phyloP scores from a whole-genome alignment of 2,113 vertebrate genomes.

The Cisticola juncidis region DNA sequence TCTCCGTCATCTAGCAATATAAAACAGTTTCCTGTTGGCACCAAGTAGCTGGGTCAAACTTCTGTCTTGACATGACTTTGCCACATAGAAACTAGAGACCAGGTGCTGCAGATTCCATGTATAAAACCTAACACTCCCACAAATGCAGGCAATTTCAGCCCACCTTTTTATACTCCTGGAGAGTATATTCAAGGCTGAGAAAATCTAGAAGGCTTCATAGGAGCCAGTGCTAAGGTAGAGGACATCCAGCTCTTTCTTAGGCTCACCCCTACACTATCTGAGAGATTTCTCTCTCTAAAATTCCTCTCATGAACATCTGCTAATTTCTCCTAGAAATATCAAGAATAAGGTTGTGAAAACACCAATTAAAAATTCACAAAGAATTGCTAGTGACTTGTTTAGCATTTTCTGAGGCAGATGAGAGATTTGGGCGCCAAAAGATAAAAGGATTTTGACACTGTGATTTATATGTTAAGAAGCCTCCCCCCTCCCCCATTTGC shows the following conservation, averaged over 20 bases:
- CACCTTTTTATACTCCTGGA: neutral
- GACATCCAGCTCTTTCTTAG: neutral
- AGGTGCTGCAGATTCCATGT: neutral
- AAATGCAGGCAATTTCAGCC: neutral
- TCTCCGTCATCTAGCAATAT: neutral
- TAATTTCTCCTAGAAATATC: conserved; percentile 49
- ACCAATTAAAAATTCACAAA: conserved; percentile 69
- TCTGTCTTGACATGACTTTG: neutral
- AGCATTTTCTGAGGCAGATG: conserved; percentile 48
- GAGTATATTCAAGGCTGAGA: neutral
- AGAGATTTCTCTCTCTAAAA: neutral
- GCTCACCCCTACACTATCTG: neutral
- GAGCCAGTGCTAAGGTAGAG: neutral
- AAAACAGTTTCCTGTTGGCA: neutral
- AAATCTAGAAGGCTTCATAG: neutral
- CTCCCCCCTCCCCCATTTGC: conserved; percentile 18
- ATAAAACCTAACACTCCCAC: neutral
- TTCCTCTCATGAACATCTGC: conserved; percentile 35
- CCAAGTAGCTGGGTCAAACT: neutral
- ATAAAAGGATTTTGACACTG: conserved; percentile 68
- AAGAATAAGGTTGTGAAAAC: conserved; percentile 61
- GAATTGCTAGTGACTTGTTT: conserved; percentile 53
- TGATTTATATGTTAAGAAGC: conserved; percentile 62
- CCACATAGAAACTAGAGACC: rapidly evolving
- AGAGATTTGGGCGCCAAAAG: conserved; percentile 66